phyloP scores from a whole-genome alignment of 2,113 vertebrate genomes.

The Dascyllus trimaculatus region DNA sequence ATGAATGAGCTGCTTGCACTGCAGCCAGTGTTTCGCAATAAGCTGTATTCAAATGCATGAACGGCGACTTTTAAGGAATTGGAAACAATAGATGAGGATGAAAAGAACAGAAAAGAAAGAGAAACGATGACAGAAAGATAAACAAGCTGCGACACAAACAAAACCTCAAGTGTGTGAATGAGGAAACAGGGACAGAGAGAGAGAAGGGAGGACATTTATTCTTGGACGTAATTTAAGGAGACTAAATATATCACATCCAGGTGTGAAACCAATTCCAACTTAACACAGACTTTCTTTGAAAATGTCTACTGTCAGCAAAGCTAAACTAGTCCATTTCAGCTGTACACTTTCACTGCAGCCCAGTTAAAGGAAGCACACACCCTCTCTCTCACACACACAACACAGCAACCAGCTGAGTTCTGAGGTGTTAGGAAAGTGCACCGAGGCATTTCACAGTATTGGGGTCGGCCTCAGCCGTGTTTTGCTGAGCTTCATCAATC shows the following conservation, averaged over 20 bases:
- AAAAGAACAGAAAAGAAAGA: neutral
- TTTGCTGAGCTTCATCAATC: slow-evolving; percentile 77
- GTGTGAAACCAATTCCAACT: slow-evolving; percentile 54
- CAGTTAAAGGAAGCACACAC: slow-evolving; percentile 29
- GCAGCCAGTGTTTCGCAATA: neutral
- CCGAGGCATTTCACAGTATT: slow-evolving; percentile 65
- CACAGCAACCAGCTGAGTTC: slow-evolving; percentile 35
- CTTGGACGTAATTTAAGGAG: slow-evolving; percentile 30
- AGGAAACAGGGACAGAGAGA: neutral
- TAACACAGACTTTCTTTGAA: slow-evolving; percentile 44
- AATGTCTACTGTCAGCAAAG: slow-evolving; percentile 52
- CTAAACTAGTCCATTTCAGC: slow-evolving; percentile 43
- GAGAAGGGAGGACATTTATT: slow-evolving; percentile 16
- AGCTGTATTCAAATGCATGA: neutral
- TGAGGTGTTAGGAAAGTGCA: slow-evolving; percentile 59
- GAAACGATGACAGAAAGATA: slow-evolving; percentile 15
- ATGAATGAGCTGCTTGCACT: neutral
- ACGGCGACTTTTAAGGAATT: slow-evolving; percentile 5
- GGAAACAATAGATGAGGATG: slow-evolving; percentile 4
- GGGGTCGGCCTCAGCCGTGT: slow-evolving; percentile 63
- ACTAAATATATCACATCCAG: slow-evolving; percentile 43
- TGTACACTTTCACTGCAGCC: slow-evolving; percentile 19
- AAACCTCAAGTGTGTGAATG: slow-evolving; percentile 6
- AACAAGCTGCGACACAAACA: slow-evolving; percentile 18
- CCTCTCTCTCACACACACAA: slow-evolving; percentile 9